phyloP scores from a whole-genome alignment of 1,140 invertebrate species.

The Arion vulgaris region DNA sequence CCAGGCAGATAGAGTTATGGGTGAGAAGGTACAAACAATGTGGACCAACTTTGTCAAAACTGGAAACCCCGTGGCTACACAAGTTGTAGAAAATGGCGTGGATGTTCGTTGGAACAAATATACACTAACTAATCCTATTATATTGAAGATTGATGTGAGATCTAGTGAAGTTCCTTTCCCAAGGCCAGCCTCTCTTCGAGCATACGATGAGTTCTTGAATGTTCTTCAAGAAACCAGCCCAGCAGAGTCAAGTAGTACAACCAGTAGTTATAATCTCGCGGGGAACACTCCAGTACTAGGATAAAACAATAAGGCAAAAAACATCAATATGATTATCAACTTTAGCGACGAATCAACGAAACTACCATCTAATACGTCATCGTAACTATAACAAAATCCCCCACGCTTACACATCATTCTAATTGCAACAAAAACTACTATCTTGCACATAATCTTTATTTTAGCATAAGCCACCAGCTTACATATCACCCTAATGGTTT shows the following conservation, averaged over 20 bases:
- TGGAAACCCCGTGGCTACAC: neutral
- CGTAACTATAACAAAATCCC: too few species aligned
- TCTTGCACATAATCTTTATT: too few species aligned
- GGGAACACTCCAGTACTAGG: neutral
- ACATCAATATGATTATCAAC: too few species aligned
- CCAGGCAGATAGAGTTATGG: neutral
- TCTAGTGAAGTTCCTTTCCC: neutral
- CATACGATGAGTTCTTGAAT: neutral
- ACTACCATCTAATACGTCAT: too few species aligned
- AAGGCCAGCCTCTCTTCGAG: neutral
- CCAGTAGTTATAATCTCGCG: neutral
- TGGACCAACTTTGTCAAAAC: constrained; percentile 31
- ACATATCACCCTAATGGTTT: too few species aligned
- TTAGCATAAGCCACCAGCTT: too few species aligned
- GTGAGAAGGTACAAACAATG: constrained; percentile 3
- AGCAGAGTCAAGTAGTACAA: neutral
- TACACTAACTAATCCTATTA: neutral
- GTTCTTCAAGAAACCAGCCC: neutral
- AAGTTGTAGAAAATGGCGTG: neutral
- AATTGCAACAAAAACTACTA: too few species aligned
- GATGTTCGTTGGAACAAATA: neutral
- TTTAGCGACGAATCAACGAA: too few species aligned
- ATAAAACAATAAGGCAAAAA: too few species aligned
- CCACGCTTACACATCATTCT: too few species aligned
- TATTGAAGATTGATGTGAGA: neutral